These are phyloP conservation scores for Python bivittatus DNA, from an alignment of 2,113 vertebrate genomes.

Conservation along the genomic window DNA sequence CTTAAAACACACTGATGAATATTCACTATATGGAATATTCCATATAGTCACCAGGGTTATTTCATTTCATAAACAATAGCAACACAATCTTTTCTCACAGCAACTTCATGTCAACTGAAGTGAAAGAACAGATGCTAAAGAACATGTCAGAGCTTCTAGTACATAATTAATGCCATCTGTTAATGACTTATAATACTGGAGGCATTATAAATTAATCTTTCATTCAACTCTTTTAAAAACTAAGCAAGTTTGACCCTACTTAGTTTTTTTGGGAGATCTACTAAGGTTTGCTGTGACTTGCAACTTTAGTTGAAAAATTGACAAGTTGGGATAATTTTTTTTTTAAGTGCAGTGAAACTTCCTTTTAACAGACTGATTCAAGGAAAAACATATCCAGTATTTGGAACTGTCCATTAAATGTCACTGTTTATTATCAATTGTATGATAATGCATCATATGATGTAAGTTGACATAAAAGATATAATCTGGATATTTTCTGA, in stretches of 20 bases:
- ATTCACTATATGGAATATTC: too few relatives aligned
- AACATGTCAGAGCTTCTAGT: neutral
- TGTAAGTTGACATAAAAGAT: neutral
- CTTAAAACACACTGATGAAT: neutral
- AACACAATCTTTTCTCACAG: neutral
- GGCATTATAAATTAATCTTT: too few relatives aligned
- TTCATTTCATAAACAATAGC: neutral
- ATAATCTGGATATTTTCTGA: neutral
- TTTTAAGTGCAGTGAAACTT: neutral
- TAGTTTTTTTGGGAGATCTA: neutral
- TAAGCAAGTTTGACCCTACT: neutral
- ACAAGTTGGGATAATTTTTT: neutral
- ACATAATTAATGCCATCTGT: neutral
- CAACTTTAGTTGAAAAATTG: neutral
- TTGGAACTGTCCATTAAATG: neutral
- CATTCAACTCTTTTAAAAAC: neutral
- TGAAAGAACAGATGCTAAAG: neutral
- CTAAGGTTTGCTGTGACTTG: neutral
- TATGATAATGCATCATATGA: neutral
- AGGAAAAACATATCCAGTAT: neutral
- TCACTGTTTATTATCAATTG: neutral
- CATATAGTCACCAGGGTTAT: too few relatives aligned
- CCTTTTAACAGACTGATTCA: neutral
- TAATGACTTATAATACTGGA: neutral
- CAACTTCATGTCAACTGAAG: neutral